Evolutionary conservation across 2,888 invertebrate genomes (phyloP).

Genomic region (Mesorhabditis sp.): DNA sequence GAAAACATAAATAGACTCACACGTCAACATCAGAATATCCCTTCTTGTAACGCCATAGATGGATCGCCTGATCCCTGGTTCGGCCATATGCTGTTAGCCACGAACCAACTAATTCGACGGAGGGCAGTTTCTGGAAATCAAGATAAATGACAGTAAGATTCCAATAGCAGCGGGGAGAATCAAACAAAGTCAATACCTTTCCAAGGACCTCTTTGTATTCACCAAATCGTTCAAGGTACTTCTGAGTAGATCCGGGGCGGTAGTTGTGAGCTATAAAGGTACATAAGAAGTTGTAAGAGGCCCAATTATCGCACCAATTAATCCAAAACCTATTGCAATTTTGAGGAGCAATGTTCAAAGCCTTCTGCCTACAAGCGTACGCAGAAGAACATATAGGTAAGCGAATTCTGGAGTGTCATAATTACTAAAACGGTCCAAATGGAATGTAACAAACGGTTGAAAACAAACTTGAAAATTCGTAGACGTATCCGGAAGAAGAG

Average conservation of each 20-base stretch:
- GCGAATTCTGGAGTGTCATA: neutral
- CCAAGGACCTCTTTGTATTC: constrained; percentile 40
- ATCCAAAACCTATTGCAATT: too few relatives aligned
- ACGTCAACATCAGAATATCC: constrained; percentile 70
- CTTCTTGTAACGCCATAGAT: constrained; percentile 89
- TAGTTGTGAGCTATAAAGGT: constrained; percentile 53
- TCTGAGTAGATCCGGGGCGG: constrained; percentile 41
- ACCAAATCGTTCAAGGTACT: constrained; percentile 47
- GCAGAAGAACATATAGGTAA: too few relatives aligned
- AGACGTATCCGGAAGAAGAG: constrained; percentile 90
- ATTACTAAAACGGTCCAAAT: neutral
- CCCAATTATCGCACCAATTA: too few relatives aligned
- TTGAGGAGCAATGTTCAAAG: too few relatives aligned
- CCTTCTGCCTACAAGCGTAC: too few relatives aligned
- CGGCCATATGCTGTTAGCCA: constrained; percentile 84
- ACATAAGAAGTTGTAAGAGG: neutral
- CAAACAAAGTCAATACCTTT: constrained; percentile 13
- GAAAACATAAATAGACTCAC: constrained; percentile 62
- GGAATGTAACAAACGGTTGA: constrained; percentile 6
- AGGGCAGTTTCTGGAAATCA: constrained; percentile 22
- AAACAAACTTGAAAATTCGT: constrained; percentile 76
- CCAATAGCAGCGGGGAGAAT: neutral
- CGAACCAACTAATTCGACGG: constrained; percentile 78
- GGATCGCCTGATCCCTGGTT: constrained; percentile 91
- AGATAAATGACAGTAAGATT: neutral